Base-by-base conservation (phyloP, 1,140 invertebrate genomes). In the Monomorium pharaonis region DNA sequence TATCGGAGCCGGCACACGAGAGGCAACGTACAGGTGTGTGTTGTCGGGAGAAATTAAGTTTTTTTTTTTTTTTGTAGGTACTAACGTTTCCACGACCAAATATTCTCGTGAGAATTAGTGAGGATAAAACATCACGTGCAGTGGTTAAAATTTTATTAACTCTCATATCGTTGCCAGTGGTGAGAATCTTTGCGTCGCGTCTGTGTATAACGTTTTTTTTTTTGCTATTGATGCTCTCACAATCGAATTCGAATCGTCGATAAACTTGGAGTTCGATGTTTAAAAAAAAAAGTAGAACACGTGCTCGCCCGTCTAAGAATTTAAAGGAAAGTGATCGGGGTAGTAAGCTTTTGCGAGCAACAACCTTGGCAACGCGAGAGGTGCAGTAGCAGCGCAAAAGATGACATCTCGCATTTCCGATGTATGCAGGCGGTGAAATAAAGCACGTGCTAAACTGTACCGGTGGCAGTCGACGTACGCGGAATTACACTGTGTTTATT, bases 381-480 rank as follows among this genome's bases (percentile, higher is more conserved):
- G 51, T 84, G 60, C 33, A 54, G 37, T 5, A n/a, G 27, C 49
- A n/a, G 51, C 30, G 65, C 44, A 3, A 75, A 65, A 69, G 54
- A 58, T 58, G 78, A 60, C 67, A 42, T 58, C 78, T 83, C 67
- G 78, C 33, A 58, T 83, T 83, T 83, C 78, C 54, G 67, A 83
- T 60, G 67, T 0, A 33, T 83, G 78, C 78, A 62, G 24, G 51
- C 78, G 65, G 49, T 14, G 51, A 58, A 83, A 74, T 47, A 47
- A 60, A 49, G 75, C 88, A 89, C 88, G 88, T 88, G 87, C 76
- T 86, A 47, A 42, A 76, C 78, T 47, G 49, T 76, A 81, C 86
- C 67, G 47, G 65, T 86, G 30, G 75, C 49, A 42, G 86, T 85
- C 72, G 49, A 72, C 21, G 44, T 89, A 89, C 88, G 75, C 70